Evolutionary conservation across 2,888 invertebrate genomes (phyloP).

Genomic region (Dasypolia templi): DNA sequence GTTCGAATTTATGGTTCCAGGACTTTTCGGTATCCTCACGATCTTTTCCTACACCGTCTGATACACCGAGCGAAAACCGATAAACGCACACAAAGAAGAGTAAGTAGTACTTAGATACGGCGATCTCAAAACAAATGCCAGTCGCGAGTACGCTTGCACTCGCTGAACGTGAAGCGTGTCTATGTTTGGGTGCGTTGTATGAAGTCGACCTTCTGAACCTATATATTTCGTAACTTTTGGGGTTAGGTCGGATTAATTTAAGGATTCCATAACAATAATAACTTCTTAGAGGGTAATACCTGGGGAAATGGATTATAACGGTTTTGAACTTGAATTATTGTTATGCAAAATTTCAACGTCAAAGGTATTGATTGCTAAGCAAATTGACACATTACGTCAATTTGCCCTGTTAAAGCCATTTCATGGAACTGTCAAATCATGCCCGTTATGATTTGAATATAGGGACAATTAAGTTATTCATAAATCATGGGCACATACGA

Average conservation of each 20-base stretch:
- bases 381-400: too few relatives aligned
- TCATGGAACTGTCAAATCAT: too few relatives aligned
- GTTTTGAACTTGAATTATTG: constrained; percentile 22
- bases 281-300: constrained; percentile 48
- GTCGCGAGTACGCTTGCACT: not conserved
- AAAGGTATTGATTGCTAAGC: too few relatives aligned
- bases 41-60: too few relatives aligned
- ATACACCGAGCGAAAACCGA: not conserved
- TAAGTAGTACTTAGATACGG: too few relatives aligned
- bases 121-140: not conserved
- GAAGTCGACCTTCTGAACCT: not conserved
- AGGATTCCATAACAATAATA: constrained; percentile 71
- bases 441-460: too few relatives aligned
- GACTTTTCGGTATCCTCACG: too few relatives aligned
- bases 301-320: constrained; percentile 25
- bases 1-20: too few relatives aligned
- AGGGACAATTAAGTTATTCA: too few relatives aligned
- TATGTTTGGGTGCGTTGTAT: not conserved
- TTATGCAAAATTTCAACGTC: not conserved
- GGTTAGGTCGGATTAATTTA: constrained; percentile 71
- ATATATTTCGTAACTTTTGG: not conserved
- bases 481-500: too few relatives aligned
- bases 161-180: not conserved
- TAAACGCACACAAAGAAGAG: too few relatives aligned
- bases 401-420: too few relatives aligned